phyloP scores from a whole-genome alignment of 2,797 vertebrate species.

The Anabacerthia variegaticeps region DNA sequence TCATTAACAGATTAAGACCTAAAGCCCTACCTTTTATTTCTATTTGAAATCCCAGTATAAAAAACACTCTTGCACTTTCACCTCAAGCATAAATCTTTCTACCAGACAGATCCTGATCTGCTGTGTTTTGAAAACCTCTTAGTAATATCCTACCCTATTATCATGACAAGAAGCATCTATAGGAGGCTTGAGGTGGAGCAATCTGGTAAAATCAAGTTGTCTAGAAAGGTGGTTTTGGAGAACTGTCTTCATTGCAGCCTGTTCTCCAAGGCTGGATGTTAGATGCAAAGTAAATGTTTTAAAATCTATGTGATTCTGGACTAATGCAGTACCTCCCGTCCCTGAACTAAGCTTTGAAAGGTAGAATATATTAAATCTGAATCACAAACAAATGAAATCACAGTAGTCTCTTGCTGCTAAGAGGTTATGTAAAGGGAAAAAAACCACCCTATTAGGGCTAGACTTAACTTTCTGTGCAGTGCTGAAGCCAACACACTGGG shows the following conservation, averaged over 20 bases:
- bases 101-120: not conserved
- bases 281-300: not conserved
- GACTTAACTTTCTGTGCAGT: not conserved
- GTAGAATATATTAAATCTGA: not conserved
- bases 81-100: not conserved
- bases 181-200: not conserved
- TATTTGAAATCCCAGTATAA: not conserved
- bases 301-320: not conserved
- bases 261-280: not conserved
- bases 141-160: not conserved
- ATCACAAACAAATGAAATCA: not conserved
- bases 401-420: not conserved
- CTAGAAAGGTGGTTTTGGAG: not conserved
- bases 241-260: not conserved
- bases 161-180: rapidly evolving
- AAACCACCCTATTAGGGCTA: not conserved
- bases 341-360: not conserved
- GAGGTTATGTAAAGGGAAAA: not conserved
- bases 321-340: not conserved
- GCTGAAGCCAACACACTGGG: not conserved
- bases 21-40: not conserved
- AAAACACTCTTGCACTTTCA: not conserved
- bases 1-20: not conserved
- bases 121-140: not conserved
- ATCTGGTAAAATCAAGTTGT: not conserved